Base-by-base conservation (phyloP, 2,888 invertebrate species). In the Operophtera brumata region DNA sequence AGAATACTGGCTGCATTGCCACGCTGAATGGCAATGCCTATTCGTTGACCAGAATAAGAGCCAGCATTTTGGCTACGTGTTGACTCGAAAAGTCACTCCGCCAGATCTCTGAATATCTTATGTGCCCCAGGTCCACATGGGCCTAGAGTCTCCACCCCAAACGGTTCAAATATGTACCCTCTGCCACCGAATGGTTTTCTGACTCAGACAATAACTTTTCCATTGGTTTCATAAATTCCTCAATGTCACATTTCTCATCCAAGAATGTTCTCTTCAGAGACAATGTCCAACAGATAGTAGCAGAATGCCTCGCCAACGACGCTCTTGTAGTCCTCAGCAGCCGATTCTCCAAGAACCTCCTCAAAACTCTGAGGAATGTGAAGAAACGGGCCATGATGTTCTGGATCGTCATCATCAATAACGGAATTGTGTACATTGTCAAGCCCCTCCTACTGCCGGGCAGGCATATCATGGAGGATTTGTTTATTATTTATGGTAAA, bases 301-400 rank as follows among this genome's bases (percentile, higher is more conserved):
- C 66, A 4, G 67, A 71, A 1, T 77, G 67, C 42, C 58, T 79
- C 0, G 61, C 59, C 1, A 71, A 65, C 25, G 75, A 82, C 32
- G 53, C 71, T 1, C 32, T 57, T 1, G 67, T 75, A 3, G 51
- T 57, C 0, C 61, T 66, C 0, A 64, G 63, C 1, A 76, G 74
- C 12, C 65, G 85, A n/a, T 78, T 78, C 57, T 64, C 69, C 2
- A 57, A 36, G 1, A 81, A 79, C 44, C 58, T 84, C 2, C 44
- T 67, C 12, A 65, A 39, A 1, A 59, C 59, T 1, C 45, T 84
- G 25, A 68, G 71, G 11, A 41, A 48, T 0, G 79, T 84, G 5
- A 84, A 84, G 61, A 71, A 64, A 42, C 69, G 83, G 1, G 80
- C 79, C 1, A 55, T 78, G 5, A 36, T 77, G 0, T 80, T 77